These are phyloP conservation scores for Loripinus fragilis DNA, from an alignment of 2,888 invertebrate genomes.

Conservation along the genomic window DNA sequence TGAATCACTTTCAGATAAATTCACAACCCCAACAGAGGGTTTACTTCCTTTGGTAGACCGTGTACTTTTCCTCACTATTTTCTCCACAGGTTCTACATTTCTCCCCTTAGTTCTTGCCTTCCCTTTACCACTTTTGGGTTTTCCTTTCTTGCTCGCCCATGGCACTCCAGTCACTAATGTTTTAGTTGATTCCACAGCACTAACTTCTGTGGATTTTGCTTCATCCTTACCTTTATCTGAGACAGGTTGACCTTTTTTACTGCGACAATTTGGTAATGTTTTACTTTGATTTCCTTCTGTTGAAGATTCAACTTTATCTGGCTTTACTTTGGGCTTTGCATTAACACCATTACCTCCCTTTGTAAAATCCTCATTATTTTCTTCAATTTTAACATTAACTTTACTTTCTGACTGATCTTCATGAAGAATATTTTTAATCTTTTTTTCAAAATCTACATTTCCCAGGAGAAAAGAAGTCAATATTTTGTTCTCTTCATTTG, in stretches of 20 bases:
- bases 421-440: not conserved
- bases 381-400: not conserved
- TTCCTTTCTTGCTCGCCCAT: conserved; percentile 38
- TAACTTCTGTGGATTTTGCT: not conserved
- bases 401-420: not conserved
- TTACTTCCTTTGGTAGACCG: conserved; percentile 15
- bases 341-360: not conserved
- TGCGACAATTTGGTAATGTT: not conserved
- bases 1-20: conserved; percentile 58
- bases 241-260: not conserved
- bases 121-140: conserved; percentile 19
- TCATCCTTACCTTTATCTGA: not conserved
- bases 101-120: not conserved
- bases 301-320: not conserved
- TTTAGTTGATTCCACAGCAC: conserved; percentile 42
- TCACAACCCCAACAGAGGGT: conserved; percentile 41
- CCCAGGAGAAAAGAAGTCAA: not conserved
- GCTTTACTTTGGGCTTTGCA: not conserved
- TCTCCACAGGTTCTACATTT: conserved; percentile 31
- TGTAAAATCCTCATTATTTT: not conserved
- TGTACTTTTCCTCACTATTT: conserved; percentile 21
- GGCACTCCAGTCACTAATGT: conserved; percentile 45
- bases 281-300: not conserved
- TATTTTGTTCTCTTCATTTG: not conserved
- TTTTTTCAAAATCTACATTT: conserved; percentile 2